Evolutionary conservation across 2,888 invertebrate species (phyloP), one percentile per base, ranked within the genome.

Genomic region (Eledona agricola): DNA sequence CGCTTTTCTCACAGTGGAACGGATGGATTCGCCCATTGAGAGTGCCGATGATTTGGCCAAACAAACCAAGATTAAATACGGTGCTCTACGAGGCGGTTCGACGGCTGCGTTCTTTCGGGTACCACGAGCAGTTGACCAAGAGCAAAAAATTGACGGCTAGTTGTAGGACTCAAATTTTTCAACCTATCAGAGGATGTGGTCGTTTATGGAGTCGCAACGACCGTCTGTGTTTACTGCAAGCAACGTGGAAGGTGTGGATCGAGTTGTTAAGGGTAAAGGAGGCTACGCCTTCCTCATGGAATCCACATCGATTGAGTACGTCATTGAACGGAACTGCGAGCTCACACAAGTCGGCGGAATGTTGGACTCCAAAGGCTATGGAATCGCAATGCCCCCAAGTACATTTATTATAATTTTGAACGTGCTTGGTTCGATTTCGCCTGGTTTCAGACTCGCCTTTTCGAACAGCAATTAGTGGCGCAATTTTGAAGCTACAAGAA

Each of bases 221-320:
- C 95, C 96, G 0, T 83, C 88, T 0, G 93, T 96, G 0, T 95
- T 96, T 72, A 88, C 91, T 0, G 82, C 84, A 29, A 88, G 85
- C 64, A 96, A 95, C 72, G 84, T 85, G 10, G 94, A 95, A 71
- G 98, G 96, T 0, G 93, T 96, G 2, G 90, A 93, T 13, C 82
- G 93, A 17, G 97, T 97, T 0, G 82, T 87, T 53, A 86, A 90
- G 70, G 89, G 87, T 7, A 90, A 90, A 72, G 89, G 90, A 26
- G 85, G 87, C 32, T 99, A 97, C 73, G 99, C 98, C 1, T 98
- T 93, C 73, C 82, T 99, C 15, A 96, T 98, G 94, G 99, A 99
- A 77, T 96, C 95, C 0, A 94, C 96, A 0, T 90, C 93, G 12
- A 93, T 99, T 58, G 98, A 99, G 73, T 99, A 97, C 71, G 89